phyloP scores from a whole-genome alignment of 2,113 vertebrate species.

The Irena cyanogastra region DNA sequence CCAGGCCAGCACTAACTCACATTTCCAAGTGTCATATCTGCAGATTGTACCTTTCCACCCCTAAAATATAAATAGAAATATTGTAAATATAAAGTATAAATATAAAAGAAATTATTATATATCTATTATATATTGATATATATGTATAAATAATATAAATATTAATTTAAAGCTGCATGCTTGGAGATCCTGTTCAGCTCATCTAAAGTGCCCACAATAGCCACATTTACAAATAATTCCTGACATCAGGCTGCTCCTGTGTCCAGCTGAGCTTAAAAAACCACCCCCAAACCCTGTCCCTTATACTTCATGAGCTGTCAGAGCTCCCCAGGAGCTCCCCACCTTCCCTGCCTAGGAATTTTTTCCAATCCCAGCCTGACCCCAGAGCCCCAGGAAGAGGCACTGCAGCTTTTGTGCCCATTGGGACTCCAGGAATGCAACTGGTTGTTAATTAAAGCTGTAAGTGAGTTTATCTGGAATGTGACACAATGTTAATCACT shows the following conservation, averaged over 20 bases:
- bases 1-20: not conserved
- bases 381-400: not conserved
- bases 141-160: not conserved
- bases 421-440: not conserved
- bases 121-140: not conserved
- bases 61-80: not conserved
- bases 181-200: not conserved
- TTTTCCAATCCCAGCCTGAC: not conserved
- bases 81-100: not conserved
- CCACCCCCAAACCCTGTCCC: not conserved
- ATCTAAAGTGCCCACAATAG: accelerated
- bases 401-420: not conserved
- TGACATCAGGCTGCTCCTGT: not conserved
- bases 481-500: not conserved
- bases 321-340: not conserved
- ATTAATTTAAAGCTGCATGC: not conserved
- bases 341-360: not conserved
- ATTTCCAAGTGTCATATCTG: not conserved
- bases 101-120: too few relatives aligned
- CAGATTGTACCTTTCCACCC: not conserved
- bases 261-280: not conserved
- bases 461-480: not conserved
- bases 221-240: not conserved
- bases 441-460: not conserved
- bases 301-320: not conserved